A percentile compares a stretch with the other conserved stretches of the same genome.
These are phyloP conservation scores for Macrosiphum euphorbiae DNA, from an alignment of 2,888 invertebrate species.

Conservation along the genomic window DNA sequence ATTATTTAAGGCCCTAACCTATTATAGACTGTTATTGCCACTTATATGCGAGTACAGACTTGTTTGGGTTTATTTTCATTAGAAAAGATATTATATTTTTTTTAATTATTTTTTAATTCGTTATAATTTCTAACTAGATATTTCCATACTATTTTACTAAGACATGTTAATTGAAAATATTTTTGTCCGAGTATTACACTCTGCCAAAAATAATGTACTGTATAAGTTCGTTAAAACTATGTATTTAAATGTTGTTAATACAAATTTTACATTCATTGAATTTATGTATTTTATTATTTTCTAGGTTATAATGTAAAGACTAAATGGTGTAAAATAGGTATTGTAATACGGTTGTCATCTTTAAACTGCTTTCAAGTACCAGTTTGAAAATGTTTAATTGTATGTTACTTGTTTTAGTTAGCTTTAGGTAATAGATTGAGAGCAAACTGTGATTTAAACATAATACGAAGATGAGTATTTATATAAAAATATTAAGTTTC, in stretches of 20 bases:
- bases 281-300: not conserved
- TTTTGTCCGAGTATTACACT: not conserved
- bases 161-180: not conserved
- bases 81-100: not conserved
- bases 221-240: not conserved
- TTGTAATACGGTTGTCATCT: not conserved
- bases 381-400: not conserved
- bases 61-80: not conserved
- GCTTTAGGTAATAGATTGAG: not conserved
- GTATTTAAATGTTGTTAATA: not conserved
- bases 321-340: no score
- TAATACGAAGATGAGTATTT: not conserved
- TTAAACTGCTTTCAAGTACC: not conserved
- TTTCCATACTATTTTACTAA: not conserved
- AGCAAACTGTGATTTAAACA: not conserved
- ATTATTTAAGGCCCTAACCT: no score
- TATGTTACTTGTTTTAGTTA: not conserved
- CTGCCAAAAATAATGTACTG: no score
- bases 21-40: no score
- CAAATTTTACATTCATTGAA: not conserved
- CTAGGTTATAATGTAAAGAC: not conserved
- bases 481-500: no score
- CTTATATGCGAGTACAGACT: not conserved
- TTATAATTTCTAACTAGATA: not conserved
- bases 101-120: not conserved